Conservation (phyloP, 2,797 vertebrate genomes). For the Picus viridis region DNA sequence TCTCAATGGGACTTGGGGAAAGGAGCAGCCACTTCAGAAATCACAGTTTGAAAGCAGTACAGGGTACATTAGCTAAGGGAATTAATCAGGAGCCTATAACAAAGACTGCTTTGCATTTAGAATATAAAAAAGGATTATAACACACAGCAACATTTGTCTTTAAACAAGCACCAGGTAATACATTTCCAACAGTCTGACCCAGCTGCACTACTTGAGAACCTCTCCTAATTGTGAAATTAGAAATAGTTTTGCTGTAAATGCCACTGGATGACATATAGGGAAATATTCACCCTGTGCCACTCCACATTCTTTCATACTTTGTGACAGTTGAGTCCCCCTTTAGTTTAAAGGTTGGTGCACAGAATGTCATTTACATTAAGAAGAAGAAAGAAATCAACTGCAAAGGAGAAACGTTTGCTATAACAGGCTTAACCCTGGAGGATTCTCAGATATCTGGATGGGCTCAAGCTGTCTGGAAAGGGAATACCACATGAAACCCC, state of each 20-base stretch:
- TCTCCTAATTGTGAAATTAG: conserved; percentile 36
- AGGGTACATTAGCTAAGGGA: background rate
- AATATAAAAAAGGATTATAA: conserved; percentile 1
- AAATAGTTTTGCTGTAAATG: conserved; percentile 60
- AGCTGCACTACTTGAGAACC: conserved; percentile 32
- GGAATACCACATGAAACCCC: conserved; percentile 12
- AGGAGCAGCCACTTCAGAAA: background rate
- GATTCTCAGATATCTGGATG: conserved; percentile 35
- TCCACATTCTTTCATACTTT: background rate
- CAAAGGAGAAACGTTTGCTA: conserved; percentile 24
- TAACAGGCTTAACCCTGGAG: conserved; percentile 6
- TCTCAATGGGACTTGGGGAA: background rate
- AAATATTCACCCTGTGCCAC: conserved; percentile 2
- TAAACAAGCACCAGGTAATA: conserved; percentile 15
- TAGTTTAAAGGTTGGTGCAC: conserved; percentile 30
- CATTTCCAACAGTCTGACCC: conserved; percentile 14
- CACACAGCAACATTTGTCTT: background rate
- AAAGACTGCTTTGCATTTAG: background rate
- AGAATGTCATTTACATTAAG: conserved; percentile 36
- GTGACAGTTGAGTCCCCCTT: background rate
- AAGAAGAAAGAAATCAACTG: background rate
- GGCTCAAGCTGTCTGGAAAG: conserved; percentile 18
- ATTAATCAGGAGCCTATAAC: conserved; percentile 1
- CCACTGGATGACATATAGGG: conserved; percentile 44
- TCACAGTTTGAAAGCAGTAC: background rate